phyloP scores from a whole-genome alignment of 2,888 invertebrate genomes.

The Linhomoeus sp. region DNA sequence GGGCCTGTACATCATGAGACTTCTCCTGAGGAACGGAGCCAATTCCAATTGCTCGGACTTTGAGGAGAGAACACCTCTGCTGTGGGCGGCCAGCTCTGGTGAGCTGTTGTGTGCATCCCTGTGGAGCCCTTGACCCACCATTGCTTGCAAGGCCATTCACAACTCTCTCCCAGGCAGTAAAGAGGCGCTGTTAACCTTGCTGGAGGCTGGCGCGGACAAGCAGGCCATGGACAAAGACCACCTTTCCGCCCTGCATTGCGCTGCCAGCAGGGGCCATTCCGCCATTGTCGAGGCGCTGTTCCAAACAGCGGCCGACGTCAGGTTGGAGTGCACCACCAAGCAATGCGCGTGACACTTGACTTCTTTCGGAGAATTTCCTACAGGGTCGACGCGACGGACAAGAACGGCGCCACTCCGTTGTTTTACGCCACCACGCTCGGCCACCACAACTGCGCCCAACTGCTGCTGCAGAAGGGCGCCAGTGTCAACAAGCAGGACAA shows the following conservation, averaged over 20 bases:
- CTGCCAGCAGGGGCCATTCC: conserved; percentile 81
- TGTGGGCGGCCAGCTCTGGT: conserved; percentile 94
- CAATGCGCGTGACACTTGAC: no score
- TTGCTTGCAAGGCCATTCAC: no score
- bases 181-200: conserved; percentile 66
- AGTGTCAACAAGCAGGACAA: conserved; percentile 50
- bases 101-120: no score
- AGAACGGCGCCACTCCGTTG: conserved; percentile 80
- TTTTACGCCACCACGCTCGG: conserved; percentile 91
- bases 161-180: conserved; percentile 47
- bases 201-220: conserved; percentile 63
- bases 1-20: conserved; percentile 13
- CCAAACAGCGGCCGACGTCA: conserved; percentile 29
- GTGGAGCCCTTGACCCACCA: no score
- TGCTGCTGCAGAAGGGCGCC: conserved; percentile 67
- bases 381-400: conserved; percentile 66
- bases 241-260: conserved; percentile 83
- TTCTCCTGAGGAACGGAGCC: conserved; percentile 37
- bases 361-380: no score
- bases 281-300: conserved; percentile 71
- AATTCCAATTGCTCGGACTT: conserved; percentile 66
- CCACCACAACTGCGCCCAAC: conserved; percentile 73
- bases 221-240: conserved; percentile 74
- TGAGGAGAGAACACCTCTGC: conserved; percentile 73
- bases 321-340: no score